These are phyloP conservation scores for Aphelenchoides fujianensis DNA, from an alignment of 1,140 invertebrate genomes.

Conservation along the genomic window DNA sequence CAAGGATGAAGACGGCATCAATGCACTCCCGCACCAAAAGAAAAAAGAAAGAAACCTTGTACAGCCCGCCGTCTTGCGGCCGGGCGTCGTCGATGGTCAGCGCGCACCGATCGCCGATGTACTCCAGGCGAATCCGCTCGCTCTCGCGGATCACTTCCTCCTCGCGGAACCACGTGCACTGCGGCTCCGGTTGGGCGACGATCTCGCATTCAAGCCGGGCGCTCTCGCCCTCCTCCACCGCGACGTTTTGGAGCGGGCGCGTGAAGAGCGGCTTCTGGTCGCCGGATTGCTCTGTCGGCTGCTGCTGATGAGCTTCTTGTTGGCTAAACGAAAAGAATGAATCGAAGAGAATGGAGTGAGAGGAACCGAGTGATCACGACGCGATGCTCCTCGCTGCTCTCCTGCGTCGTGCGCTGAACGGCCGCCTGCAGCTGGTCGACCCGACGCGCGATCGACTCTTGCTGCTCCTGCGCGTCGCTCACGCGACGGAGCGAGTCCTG, in stretches of 20 bases:
- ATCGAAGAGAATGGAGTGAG: not conserved
- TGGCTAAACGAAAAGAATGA: not conserved
- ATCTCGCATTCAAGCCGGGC: slow-evolving; percentile 64
- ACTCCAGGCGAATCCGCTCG: slow-evolving; percentile 48
- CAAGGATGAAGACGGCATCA: no score
- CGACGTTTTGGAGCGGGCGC: slow-evolving; percentile 51
- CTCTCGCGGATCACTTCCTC: slow-evolving; percentile 51
- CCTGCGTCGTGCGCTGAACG: not conserved
- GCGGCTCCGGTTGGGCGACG: slow-evolving; percentile 65
- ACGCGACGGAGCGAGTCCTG: not conserved
- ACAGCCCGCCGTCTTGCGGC: slow-evolving; percentile 48
- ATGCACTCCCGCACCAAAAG: no score
- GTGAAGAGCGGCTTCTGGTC: slow-evolving; percentile 55
- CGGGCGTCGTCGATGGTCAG: slow-evolving; percentile 38
- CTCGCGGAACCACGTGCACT: slow-evolving; percentile 56
- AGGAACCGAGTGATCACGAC: not conserved
- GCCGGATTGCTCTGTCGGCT: not conserved
- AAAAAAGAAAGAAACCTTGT: no score
- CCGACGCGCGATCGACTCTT: not conserved
- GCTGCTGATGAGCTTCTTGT: not conserved
- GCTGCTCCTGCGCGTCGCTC: not conserved
- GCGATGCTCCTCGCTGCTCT: not conserved
- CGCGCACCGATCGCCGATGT: slow-evolving; percentile 53
- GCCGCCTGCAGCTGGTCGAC: not conserved
- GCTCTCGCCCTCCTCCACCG: slow-evolving; percentile 62